Evolutionary conservation across 1,140 invertebrate genomes (phyloP).

Genomic region (Drosophila arawakana): DNA sequence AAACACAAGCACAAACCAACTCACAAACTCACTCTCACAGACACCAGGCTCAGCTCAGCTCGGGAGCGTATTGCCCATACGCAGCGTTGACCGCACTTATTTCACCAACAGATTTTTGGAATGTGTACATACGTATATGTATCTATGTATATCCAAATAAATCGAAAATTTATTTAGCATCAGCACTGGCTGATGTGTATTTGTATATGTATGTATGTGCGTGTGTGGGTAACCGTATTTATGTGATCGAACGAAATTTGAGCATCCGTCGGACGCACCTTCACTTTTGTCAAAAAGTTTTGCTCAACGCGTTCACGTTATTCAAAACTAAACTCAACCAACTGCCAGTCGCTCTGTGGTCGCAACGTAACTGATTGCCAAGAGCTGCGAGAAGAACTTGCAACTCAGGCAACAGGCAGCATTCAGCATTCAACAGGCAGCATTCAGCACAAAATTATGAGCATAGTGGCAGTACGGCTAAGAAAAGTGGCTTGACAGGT

Average conservation of each 20-base stretch:
- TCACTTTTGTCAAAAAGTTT: conserved; percentile 67
- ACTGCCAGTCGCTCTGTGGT: conserved; percentile 67
- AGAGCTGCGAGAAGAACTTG: conserved; percentile 41
- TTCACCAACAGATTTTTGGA: conserved; percentile 45
- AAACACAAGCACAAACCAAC: conserved; percentile 9
- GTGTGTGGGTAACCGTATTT: conserved; percentile 41
- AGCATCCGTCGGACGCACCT: conserved; percentile 58
- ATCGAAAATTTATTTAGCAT: neutral
- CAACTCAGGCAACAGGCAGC: conserved; percentile 29
- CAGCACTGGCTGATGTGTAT: too few species aligned
- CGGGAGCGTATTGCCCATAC: conserved; percentile 35
- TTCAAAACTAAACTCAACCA: conserved; percentile 21
- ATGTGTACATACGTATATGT: conserved; percentile 11
- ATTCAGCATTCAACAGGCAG: conserved; percentile 19
- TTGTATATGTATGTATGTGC: neutral
- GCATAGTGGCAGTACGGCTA: conserved; percentile 52
- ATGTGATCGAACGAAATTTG: conserved; percentile 37
- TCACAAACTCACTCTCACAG: too few species aligned
- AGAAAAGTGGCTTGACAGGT: conserved; percentile 65
- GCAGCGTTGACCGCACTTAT: conserved; percentile 42
- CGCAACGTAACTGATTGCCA: conserved; percentile 56
- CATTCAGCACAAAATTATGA: conserved; percentile 61
- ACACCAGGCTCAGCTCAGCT: conserved; percentile 27
- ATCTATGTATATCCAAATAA: conserved; percentile 15
- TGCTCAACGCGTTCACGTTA: conserved; percentile 35